A percentile compares a stretch with the other conserved stretches of the same genome.
Evolutionary conservation across 2,797 vertebrate genomes (phyloP).

Genomic region (Poeciliopsis turneri): DNA sequence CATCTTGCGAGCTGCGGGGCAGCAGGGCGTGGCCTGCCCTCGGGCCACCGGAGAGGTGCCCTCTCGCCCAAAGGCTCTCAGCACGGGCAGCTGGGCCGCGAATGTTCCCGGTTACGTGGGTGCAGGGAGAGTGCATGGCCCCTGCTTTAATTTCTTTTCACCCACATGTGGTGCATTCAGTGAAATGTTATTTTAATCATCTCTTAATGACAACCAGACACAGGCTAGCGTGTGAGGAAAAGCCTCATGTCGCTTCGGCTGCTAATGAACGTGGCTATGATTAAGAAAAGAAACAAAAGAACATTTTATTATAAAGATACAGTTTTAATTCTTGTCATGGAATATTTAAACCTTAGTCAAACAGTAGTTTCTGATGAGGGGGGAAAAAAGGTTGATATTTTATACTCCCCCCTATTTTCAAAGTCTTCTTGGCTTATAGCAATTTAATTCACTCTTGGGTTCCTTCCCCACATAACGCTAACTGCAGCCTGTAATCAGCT

Average conservation of each 20-base stretch:
- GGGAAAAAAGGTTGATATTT: constrained; percentile 19
- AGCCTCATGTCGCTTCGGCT: constrained; percentile 11
- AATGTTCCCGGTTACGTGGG: constrained; percentile 57
- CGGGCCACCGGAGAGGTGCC: constrained; percentile 67
- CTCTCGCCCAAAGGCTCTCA: constrained; percentile 74
- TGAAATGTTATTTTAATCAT: constrained; percentile 54
- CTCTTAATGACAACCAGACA: constrained; percentile 42
- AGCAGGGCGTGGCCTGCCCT: constrained; percentile 70
- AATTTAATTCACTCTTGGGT: constrained; percentile 60
- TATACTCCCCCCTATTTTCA: constrained; percentile 11
- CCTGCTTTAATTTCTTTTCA: constrained; percentile 60
- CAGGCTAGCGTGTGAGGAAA: constrained; percentile 26
- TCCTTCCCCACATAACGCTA: constrained; percentile 64
- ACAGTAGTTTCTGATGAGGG: constrained; percentile 10
- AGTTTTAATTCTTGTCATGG: neutral
- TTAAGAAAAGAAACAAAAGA: neutral
- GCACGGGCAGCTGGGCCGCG: constrained; percentile 76
- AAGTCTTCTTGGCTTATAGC: constrained; percentile 35
- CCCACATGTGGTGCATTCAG: constrained; percentile 24
- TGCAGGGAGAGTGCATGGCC: constrained; percentile 49
- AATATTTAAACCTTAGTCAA: neutral
- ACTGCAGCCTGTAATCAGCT: constrained; percentile 72
- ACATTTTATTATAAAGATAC: neutral
- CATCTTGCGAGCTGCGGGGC: constrained; percentile 63
- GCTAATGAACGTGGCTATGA: neutral